Evolutionary conservation across 1,140 invertebrate genomes (phyloP).

Genomic region (Homalodisca vitripennis): DNA sequence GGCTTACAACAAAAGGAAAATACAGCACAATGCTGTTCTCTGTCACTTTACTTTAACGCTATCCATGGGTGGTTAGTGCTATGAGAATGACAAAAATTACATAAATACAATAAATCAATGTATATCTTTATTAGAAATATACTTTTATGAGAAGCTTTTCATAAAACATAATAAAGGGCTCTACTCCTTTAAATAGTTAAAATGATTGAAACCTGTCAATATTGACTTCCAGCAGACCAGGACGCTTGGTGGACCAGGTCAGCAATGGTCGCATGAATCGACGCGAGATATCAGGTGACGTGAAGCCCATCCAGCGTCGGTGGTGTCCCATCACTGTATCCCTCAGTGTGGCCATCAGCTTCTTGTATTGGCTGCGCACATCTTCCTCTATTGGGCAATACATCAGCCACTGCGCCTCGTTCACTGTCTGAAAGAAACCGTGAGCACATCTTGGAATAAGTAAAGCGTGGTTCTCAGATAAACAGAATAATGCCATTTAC

Average conservation of each 20-base stretch:
- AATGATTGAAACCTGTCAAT: constrained; percentile 63
- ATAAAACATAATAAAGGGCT: too few relatives aligned
- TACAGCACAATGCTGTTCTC: too few relatives aligned
- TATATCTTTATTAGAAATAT: too few relatives aligned
- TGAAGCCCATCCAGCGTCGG: constrained; percentile 58
- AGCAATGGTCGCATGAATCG: constrained; percentile 70
- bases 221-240: constrained; percentile 73
- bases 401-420: constrained; percentile 68
- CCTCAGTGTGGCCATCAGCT: constrained; percentile 62
- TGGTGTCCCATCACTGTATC: constrained; percentile 61
- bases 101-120: background rate
- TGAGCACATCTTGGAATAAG: constrained; percentile 42
- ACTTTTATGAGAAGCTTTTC: too few relatives aligned
- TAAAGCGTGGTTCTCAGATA: too few relatives aligned
- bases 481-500: too few relatives aligned
- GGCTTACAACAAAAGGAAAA: too few relatives aligned
- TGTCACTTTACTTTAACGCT: too few relatives aligned
- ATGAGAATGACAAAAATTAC: too few relatives aligned
- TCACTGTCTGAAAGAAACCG: constrained; percentile 61
- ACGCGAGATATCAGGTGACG: constrained; percentile 49
- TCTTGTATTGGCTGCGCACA: constrained; percentile 62
- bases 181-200: too few relatives aligned
- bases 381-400: constrained; percentile 68
- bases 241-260: constrained; percentile 59
- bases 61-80: too few relatives aligned